Evolutionary conservation across 2,113 vertebrate species (phyloP).

Genomic region (Poeciliopsis turrubarensis): DNA sequence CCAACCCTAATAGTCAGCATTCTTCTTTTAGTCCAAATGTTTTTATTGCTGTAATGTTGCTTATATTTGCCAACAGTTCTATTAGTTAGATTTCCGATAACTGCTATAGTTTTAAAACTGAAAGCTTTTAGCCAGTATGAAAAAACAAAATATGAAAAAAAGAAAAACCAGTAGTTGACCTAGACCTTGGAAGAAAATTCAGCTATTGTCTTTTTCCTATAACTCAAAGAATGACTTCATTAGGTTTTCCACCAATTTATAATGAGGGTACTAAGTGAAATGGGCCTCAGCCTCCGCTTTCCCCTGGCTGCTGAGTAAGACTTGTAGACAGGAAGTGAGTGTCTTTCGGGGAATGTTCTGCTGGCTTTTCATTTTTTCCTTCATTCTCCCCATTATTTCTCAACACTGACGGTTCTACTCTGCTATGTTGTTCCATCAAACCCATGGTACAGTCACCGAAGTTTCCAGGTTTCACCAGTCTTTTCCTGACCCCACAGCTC

Average conservation of each 20-base stretch:
- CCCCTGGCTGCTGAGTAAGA: slow-evolving; percentile 72
- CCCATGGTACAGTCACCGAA: slow-evolving; percentile 28
- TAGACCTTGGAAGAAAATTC: neutral
- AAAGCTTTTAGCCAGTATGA: neutral
- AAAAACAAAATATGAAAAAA: neutral
- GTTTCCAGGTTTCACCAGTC: slow-evolving; percentile 32
- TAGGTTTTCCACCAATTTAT: slow-evolving; percentile 8
- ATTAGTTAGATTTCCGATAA: too few species aligned
- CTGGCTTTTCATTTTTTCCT: slow-evolving; percentile 56
- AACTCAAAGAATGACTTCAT: slow-evolving; percentile 8
- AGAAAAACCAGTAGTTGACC: neutral
- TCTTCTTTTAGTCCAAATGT: too few species aligned
- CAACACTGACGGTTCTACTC: slow-evolving; percentile 56
- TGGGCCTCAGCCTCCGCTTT: slow-evolving; percentile 53
- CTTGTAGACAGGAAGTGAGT: slow-evolving; percentile 78
- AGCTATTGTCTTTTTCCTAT: slow-evolving; percentile 4
- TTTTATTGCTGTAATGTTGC: neutral
- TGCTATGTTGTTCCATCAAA: slow-evolving; percentile 68
- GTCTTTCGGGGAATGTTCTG: slow-evolving; percentile 78
- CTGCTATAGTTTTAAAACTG: too few species aligned
- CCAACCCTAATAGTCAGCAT: too few species aligned
- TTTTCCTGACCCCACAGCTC: slow-evolving; percentile 28
- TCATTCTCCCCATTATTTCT: slow-evolving; percentile 33
- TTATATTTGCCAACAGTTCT: too few species aligned
- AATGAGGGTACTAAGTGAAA: slow-evolving; percentile 33